Conservation (phyloP, 1,140 invertebrate species). For the Andrena cerasifolii region DNA sequence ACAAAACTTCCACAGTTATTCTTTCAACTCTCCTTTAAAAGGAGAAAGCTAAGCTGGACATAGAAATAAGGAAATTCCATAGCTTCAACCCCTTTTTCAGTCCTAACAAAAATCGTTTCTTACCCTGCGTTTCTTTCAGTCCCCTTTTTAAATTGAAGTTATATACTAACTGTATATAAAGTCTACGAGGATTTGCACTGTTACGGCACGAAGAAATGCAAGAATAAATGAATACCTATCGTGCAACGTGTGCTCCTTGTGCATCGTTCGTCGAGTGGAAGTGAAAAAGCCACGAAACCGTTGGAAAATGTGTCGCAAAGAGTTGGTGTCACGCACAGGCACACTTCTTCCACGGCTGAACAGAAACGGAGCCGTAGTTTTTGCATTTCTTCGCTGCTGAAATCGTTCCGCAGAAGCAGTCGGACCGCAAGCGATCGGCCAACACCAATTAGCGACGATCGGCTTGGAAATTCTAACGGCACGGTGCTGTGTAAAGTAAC, state of each 20-base stretch:
- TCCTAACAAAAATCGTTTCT: no score
- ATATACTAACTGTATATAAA: no score
- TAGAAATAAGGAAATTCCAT: no score
- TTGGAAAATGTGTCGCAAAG: slow-evolving; percentile 2
- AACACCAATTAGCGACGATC: slow-evolving; percentile 62
- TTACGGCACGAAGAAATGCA: no score
- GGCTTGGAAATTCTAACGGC: slow-evolving; percentile 59
- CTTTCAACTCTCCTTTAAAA: no score
- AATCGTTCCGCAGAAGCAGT: slow-evolving; percentile 19
- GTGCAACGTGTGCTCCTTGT: background rate
- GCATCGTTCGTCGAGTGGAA: background rate
- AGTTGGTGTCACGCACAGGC: background rate
- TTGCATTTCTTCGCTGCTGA: slow-evolving; percentile 19
- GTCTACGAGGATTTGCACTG: no score
- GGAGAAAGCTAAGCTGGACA: no score
- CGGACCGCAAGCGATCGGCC: slow-evolving; percentile 40
- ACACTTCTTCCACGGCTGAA: slow-evolving; percentile 11
- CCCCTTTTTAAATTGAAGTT: no score
- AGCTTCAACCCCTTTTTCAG: no score
- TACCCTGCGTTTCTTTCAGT: no score
- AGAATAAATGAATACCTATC: background rate
- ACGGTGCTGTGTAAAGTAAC: slow-evolving; percentile 58
- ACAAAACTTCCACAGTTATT: no score
- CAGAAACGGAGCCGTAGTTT: slow-evolving; percentile 38
- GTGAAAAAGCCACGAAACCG: background rate